A percentile compares a stretch with the other conserved stretches of the same genome.
Conservation (phyloP, 2,888 invertebrate genomes). For the Lithophane ornitopus region DNA sequence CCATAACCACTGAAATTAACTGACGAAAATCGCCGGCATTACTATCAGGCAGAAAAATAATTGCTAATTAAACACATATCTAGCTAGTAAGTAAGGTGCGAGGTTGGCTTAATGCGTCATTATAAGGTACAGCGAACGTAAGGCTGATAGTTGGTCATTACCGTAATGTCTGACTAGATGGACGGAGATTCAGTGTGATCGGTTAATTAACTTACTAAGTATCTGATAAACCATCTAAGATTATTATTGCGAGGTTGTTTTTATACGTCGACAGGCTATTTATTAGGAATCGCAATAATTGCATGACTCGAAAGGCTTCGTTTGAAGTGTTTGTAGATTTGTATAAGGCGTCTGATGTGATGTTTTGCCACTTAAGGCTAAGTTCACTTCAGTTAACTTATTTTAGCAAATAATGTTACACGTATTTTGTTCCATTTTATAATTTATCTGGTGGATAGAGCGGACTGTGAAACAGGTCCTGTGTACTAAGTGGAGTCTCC, state of each 20-base stretch:
- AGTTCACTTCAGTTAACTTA: neutral
- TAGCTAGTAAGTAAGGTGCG: conserved; percentile 45
- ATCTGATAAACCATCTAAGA: conserved; percentile 54
- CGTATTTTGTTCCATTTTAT: no score
- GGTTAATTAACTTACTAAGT: conserved; percentile 60
- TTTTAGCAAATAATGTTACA: no score
- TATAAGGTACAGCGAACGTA: conserved; percentile 63
- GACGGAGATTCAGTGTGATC: conserved; percentile 55
- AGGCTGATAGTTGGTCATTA: conserved; percentile 67
- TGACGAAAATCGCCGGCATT: neutral
- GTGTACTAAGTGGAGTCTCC: no score
- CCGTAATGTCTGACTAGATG: conserved; percentile 65
- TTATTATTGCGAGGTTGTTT: conserved; percentile 50
- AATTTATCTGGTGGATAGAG: no score
- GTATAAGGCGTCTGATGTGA: neutral
- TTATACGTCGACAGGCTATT: conserved; percentile 14
- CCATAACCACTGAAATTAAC: neutral
- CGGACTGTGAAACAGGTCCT: no score
- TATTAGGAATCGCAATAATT: neutral
- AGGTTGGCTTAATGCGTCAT: conserved; percentile 57
- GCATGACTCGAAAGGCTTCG: neutral
- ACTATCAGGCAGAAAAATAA: conserved; percentile 38
- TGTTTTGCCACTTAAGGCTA: neutral
- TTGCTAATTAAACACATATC: conserved; percentile 60
- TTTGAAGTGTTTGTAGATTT: neutral